These are phyloP conservation scores for Heliopora coerulea DNA, from an alignment of 92 coral and sea anemone genomes.

Conservation along the genomic window DNA sequence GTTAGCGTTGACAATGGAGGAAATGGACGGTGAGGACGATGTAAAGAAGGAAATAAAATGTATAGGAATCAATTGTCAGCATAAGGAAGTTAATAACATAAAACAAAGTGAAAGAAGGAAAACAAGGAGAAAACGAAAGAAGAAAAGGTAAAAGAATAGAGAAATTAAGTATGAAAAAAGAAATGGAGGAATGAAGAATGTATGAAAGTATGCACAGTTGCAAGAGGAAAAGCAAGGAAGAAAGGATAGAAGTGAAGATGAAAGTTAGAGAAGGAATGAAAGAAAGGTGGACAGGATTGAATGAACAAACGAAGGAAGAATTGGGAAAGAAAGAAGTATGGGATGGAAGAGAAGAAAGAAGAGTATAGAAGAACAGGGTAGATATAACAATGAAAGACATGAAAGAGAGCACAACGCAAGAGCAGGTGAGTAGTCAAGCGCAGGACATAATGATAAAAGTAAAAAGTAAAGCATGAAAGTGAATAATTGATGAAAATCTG, in stretches of 20 bases:
- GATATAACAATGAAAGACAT: neutral
- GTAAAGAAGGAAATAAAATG: no score
- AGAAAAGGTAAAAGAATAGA: constrained; percentile 30
- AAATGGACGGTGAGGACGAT: no score
- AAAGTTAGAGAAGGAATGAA: constrained; percentile 30
- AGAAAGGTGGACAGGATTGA: constrained; percentile 8
- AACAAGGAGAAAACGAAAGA: neutral
- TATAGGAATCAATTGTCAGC: no score
- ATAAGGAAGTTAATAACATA: neutral
- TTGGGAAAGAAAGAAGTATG: no score
- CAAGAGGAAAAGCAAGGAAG: constrained; percentile 24
- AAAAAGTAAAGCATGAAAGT: neutral
- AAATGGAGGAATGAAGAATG: constrained; percentile 12
- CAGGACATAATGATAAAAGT: neutral
- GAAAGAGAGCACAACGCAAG: neutral
- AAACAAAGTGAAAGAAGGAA: constrained; percentile 29
- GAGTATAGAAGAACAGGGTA: neutral
- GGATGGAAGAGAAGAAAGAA: no score
- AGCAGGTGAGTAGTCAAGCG: neutral
- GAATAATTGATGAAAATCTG: neutral
- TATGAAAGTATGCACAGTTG: no score
- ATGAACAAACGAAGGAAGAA: no score
- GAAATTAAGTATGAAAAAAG: constrained; percentile 36
- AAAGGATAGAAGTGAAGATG: constrained; percentile 38
- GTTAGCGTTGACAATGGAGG: neutral